Evolutionary conservation across 2,797 vertebrate species (phyloP).

Genomic region (Etheostoma nigrum): DNA sequence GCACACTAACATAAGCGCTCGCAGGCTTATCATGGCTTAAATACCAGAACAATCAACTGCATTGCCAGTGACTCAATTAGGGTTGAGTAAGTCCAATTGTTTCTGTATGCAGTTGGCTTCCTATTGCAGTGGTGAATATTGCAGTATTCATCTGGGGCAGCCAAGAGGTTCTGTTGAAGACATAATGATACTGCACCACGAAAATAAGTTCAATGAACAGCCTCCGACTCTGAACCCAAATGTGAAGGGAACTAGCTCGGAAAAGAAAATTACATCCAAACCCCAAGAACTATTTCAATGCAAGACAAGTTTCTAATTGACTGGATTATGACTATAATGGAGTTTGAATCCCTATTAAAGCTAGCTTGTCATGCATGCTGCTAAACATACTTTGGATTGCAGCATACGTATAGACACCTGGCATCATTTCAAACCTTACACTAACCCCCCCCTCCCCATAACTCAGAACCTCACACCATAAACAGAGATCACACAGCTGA

Average conservation of each 20-base stretch:
- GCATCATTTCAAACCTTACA: constrained; percentile 65
- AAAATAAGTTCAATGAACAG: constrained; percentile 34
- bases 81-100: constrained; percentile 54
- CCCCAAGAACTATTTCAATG: constrained; percentile 50
- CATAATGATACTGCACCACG: constrained; percentile 44
- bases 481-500: constrained; percentile 74
- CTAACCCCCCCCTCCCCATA: constrained; percentile 50
- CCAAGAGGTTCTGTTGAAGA: constrained; percentile 42
- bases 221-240: constrained; percentile 21
- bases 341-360: constrained; percentile 37
- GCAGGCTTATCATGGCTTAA: constrained; percentile 41
- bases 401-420: constrained; percentile 51
- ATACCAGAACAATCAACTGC: constrained; percentile 60
- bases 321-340: constrained; percentile 39
- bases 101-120: constrained; percentile 41
- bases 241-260: constrained; percentile 47
- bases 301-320: constrained; percentile 51
- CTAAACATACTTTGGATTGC: constrained; percentile 25
- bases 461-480: constrained; percentile 64
- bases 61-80: constrained; percentile 62
- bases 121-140: constrained; percentile 30
- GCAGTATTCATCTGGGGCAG: constrained; percentile 41
- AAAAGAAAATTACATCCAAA: constrained; percentile 62
- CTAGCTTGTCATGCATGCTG: not conserved
- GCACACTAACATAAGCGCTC: constrained; percentile 36